Percentiles rank a stretch among this genome's conserved stretches.
Conservation (phyloP, 2,113 vertebrate species). For the Hyaena hyaena region DNA sequence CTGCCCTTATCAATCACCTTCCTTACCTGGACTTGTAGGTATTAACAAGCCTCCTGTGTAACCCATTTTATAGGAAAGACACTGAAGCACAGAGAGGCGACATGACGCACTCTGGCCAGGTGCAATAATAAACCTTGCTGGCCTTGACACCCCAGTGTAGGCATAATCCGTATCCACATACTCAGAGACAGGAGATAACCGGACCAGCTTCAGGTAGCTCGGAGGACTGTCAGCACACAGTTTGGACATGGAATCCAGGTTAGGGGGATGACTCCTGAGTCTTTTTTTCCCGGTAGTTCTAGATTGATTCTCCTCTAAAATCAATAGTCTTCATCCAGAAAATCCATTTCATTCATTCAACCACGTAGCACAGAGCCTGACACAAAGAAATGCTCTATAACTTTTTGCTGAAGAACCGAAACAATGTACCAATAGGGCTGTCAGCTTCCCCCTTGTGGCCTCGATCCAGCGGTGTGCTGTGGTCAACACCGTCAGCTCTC, state of each 20-base stretch:
- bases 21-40: background rate
- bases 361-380: background rate
- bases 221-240: background rate
- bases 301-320: background rate
- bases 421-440: background rate
- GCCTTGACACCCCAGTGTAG: background rate
- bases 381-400: background rate
- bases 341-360: background rate
- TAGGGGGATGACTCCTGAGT: background rate
- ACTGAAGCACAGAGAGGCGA: background rate
- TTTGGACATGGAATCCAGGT: background rate
- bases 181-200: background rate
- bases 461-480: background rate
- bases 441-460: background rate
- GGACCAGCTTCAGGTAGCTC: background rate
- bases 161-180: background rate
- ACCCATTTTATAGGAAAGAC: background rate
- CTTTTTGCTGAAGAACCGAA: background rate
- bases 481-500: background rate
- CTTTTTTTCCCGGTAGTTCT: background rate
- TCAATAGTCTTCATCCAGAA: background rate
- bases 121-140: background rate
- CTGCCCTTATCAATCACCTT: background rate
- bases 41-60: background rate
- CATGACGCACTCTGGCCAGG: background rate